A percentile compares a stretch with the other conserved stretches of the same genome.
These are phyloP conservation scores for Cyrtorhinus lividipennis DNA, from an alignment of 1,140 invertebrate genomes.

Conservation along the genomic window DNA sequence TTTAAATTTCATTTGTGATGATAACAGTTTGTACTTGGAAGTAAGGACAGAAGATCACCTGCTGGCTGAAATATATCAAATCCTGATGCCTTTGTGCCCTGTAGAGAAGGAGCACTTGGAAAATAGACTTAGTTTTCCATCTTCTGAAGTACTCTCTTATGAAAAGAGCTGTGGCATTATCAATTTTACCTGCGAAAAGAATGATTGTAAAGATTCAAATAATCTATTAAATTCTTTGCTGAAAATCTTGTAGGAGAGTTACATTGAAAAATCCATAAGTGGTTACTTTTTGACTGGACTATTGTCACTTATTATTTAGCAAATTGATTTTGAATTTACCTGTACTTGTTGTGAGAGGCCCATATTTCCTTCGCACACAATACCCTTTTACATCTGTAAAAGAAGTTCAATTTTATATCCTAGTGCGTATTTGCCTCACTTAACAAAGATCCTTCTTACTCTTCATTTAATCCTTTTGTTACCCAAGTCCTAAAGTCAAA, in stretches of 20 bases:
- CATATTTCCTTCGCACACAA: constrained; percentile 46
- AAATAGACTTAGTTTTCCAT: constrained; percentile 65
- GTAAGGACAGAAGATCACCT: constrained; percentile 35
- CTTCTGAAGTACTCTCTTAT: constrained; percentile 54
- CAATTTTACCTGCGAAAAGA: constrained; percentile 38
- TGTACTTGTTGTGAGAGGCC: constrained; percentile 41
- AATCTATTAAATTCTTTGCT: too few species aligned
- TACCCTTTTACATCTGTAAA: constrained; percentile 54
- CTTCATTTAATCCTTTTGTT: too few species aligned
- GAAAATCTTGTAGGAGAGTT: too few species aligned
- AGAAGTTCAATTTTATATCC: too few species aligned
- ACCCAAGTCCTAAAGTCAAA: too few species aligned
- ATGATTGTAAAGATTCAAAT: too few species aligned
- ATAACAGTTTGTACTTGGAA: background rate
- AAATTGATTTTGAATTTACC: too few species aligned
- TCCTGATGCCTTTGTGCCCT: constrained; percentile 62
- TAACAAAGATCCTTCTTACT: too few species aligned
- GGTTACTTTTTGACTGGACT: too few species aligned
- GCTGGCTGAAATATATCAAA: constrained; percentile 65
- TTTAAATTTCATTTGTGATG: background rate
- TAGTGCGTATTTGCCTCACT: too few species aligned
- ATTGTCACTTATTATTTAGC: too few species aligned
- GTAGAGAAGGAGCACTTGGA: constrained; percentile 67
- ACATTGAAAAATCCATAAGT: too few species aligned
- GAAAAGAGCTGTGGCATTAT: constrained; percentile 51